Base-by-base conservation (phyloP, 2,888 invertebrate genomes). In the Scaptomyza polygonia region DNA sequence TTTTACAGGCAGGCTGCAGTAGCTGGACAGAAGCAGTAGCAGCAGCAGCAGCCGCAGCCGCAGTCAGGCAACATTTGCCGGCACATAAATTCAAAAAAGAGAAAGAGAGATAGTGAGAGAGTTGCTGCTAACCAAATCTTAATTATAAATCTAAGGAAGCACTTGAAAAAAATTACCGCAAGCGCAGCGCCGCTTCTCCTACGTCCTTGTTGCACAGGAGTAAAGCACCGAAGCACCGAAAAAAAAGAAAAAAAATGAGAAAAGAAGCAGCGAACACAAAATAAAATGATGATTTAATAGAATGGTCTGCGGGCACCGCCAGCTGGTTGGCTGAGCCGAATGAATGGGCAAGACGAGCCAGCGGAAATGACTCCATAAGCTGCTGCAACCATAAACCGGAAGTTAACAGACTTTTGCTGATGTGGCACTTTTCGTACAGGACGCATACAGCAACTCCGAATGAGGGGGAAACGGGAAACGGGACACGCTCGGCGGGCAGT, bases 81-180 rank as follows among this genome's bases (percentile, higher is more conserved):
- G 79, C 72, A 79, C 88, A 88, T 89, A 89, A 89, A 89, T 89
- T 89, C 78, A 83, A 68, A 86, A 79, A 86, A 42, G 6, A 16
- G n/a, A 34, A 2, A 14, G 4, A 39, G 3, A 12, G 21, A 18
- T 18, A 47, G 18, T 18, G 87, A 79, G 82, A 42, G 21, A 42
- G 1, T 89, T 90, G 77, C 74, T 88, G 77, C 86, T 82, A 88
- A 89, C 90, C 89, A 88, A 89, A 89, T 89, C 89, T 89, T 89
- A 89, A 89, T 89, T 89, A 90, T 90, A 89, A 89, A 89, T 89
- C 89, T 90, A 88, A 88, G 89, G 89, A 90, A 89, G 86, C 85
- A 75, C 84, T 76, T 84, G 79, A 76, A 79, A 77, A 79, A 72
- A 86, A 86, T 86, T 86, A 86, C 82, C 86, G 74, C 82, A 82